Evolutionary conservation across 1,140 invertebrate genomes (phyloP), one percentile per base, ranked within the genome.

Genomic region (Drosophila micromelanica): DNA sequence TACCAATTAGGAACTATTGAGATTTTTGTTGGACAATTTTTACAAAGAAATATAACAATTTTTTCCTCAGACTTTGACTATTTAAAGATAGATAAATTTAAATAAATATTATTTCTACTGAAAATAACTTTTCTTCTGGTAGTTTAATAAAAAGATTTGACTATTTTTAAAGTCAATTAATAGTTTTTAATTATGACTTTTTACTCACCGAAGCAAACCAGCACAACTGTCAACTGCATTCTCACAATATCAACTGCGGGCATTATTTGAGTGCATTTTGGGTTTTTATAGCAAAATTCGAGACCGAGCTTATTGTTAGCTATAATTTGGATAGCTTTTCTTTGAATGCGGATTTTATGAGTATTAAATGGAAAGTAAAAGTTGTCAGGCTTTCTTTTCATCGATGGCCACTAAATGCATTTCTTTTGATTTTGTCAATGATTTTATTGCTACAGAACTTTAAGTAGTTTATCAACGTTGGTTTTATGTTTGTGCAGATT

Each of bases 241-340:
- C 56, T 71, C 20, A n/a, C 6, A 64, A 32, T n/a, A 13, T 37
- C 11, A 52, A 71, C 60, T 78, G 72, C 4, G 17, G 7, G 4
- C 30, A 40, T 8, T 8, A 56, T 27, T 2, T n/a, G 9, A 38
- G n/a, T 27, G 4, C 17, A 46, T 20, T 43, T 12, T 13, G 9
- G n/a, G 8, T 71, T 78, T 78, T 71, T 78, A 78, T 78, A 75
- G 46, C 23, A 11, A 54, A 45, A 20, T 57, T 54, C 1, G 37
- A 17, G 45, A 15, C 13, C 12, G n/a, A 15, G 8, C 8, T 54
- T 17, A 37, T 27, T 15, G 12, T n/a, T 12, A 17, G 13, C 3
- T 15, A 38, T 49, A 35, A 15, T 15, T 54, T 27, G 43, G 35
- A 5, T 11, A 30, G 9, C 15, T 57, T 30, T 55, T 30, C 12